Evolutionary conservation across 2,797 vertebrate genomes (phyloP).

Genomic region (Vespertilio murinus): DNA sequence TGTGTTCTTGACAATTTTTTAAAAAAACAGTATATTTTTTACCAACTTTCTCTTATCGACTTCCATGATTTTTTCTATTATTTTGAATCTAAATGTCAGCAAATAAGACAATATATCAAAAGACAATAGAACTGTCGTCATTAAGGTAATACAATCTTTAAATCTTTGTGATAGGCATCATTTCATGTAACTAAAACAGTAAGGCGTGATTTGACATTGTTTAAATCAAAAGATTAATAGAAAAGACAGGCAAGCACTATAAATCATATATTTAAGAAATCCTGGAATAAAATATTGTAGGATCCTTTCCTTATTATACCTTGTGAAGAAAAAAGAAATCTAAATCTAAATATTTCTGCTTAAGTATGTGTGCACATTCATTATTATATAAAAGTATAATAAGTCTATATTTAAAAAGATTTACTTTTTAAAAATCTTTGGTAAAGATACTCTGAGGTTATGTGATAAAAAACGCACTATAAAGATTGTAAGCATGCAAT

Average conservation of each 20-base stretch:
- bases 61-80: constrained; percentile 32
- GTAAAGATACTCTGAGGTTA: constrained; percentile 80
- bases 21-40: constrained; percentile 46
- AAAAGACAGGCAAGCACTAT: constrained; percentile 59
- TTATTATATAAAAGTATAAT: constrained; percentile 75
- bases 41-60: constrained; percentile 47
- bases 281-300: constrained; percentile 58
- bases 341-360: constrained; percentile 75
- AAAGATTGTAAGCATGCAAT: constrained; percentile 72
- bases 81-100: constrained; percentile 52
- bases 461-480: constrained; percentile 72
- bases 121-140: constrained; percentile 44
- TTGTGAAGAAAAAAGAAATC: constrained; percentile 75
- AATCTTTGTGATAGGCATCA: constrained; percentile 61
- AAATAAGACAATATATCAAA: constrained; percentile 39
- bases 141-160: constrained; percentile 56
- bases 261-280: constrained; percentile 66
- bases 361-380: constrained; percentile 74
- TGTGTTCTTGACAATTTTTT: constrained; percentile 9
- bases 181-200: constrained; percentile 40
- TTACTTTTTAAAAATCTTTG: constrained; percentile 81
- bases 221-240: constrained; percentile 58
- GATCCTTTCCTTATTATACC: constrained; percentile 74
- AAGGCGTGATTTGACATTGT: constrained; percentile 49
- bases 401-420: constrained; percentile 76